Conservation (phyloP, 2,888 invertebrate genomes). For the Drosophila helvetica region DNA sequence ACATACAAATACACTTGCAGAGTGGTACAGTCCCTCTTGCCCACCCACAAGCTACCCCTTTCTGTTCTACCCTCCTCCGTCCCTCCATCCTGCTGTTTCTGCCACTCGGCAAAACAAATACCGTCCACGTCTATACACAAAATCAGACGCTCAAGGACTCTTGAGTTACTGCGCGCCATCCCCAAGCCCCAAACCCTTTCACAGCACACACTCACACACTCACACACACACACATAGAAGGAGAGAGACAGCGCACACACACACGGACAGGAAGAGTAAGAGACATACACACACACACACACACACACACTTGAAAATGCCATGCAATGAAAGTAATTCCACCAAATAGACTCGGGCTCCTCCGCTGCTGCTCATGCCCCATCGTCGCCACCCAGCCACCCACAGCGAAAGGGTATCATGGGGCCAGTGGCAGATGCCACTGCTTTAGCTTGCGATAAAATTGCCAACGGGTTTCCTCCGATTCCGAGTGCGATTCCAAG, state of each 20-base stretch:
- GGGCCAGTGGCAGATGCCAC: background rate
- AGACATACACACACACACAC: constrained; percentile 46
- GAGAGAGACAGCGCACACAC: constrained; percentile 3
- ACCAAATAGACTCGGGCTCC: constrained; percentile 66
- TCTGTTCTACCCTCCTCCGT: background rate
- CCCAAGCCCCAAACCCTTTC: constrained; percentile 11
- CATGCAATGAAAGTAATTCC: constrained; percentile 80
- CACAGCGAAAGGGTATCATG: background rate
- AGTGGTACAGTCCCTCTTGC: background rate
- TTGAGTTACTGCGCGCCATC: constrained; percentile 51
- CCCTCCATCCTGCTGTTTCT: constrained; percentile 16
- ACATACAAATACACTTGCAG: constrained; percentile 2
- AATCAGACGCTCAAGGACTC: constrained; percentile 82
- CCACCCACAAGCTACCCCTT: background rate
- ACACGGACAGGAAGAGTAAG: too few species aligned
- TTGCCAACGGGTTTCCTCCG: background rate
- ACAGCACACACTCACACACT: constrained; percentile 15
- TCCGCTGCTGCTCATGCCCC: constrained; percentile 22
- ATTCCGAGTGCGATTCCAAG: background rate
- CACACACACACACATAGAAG: constrained; percentile 15
- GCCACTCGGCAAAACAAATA: constrained; percentile 69
- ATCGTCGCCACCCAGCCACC: constrained; percentile 1
- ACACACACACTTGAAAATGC: constrained; percentile 58
- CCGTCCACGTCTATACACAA: constrained; percentile 78
- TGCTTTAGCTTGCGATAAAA: constrained; percentile 2